Evolutionary conservation across 1,140 invertebrate genomes (phyloP), one percentile per base, ranked within the genome.

Genomic region (Triops cancriformis): DNA sequence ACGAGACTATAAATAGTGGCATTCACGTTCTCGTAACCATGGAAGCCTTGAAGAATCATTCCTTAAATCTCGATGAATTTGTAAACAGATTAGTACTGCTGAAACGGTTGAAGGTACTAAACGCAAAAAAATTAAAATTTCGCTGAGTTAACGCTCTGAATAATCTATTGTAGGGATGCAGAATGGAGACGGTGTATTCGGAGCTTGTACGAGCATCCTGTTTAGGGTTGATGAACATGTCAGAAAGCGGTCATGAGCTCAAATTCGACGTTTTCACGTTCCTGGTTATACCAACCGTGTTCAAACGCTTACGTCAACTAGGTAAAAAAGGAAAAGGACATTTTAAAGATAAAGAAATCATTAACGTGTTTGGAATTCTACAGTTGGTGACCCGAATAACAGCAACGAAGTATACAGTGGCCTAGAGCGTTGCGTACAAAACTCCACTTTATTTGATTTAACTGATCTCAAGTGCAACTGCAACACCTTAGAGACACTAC

Each of bases 251-350:
- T 18, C 91, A 94, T 82, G 94, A 96, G 81, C 90, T 94, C 1
- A 90, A 95, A 82, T 98, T 95, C 94, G 93, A 93, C 26, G 94
- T 94, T 26, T 97, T 97, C 83, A 94, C 92, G 12, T 97, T 97
- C 84, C 86, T 98, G 0, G 97, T 97, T 87, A 88, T 97, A 76
- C 93, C 93, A 3, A 73, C 80, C 27, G 75, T 84, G 10, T 64
- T 84, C 6, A 75, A 80, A 23, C 73, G 80, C 72, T 80, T 82
- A 73, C 78, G 81, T 78, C 72, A 78, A 18, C 73, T 76, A 42
- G 73, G 81, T 37, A 80, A 74, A 79, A 79, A 81, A 80, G 45
- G 7, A n/a, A 73, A 23, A n/a, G n/a, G n/a, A n/a, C n/a, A n/a
- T 9, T 31, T 12, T 23, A 12, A 26, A 18, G 1, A n/a, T 41